Base-by-base conservation (phyloP, 2,888 invertebrate species). In the Andrena dorsata region DNA sequence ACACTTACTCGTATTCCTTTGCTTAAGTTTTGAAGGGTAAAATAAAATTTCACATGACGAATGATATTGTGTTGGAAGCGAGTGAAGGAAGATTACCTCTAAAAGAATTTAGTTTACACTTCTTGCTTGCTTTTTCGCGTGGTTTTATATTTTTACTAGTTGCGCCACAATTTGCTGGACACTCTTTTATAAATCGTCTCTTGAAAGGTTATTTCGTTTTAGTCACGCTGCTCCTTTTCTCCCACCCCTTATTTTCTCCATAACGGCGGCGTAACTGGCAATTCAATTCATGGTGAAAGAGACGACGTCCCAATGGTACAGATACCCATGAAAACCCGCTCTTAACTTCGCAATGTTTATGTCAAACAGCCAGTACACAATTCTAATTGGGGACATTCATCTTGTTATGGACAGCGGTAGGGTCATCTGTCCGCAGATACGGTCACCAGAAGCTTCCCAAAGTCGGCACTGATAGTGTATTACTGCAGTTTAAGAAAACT, bases 261-360 rank as follows among this genome's bases (percentile, higher is more conserved):
- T 53, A 66, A 75, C 72, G 76, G 73, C 60, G 41, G 10, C 41
- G 71, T 70, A 81, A 81, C 84, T 72, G 72, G 60, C 69, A 76
- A 87, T 84, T 82, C 82, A 64, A 86, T 81, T 79, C 78, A 73
- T 51, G 56, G 32, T 66, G 64, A 68, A 78, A 61, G 79, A 73
- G 70, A 32, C 58, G 56, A 58, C 76, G 28, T 65, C 35, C 63
- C 51, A 61, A 28, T 64, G 77, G 23, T 68, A 20, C 53, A 35
- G 26, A 58, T 58, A 41, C 41, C 68, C 26, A 71, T 53, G 68
- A 71, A 84, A 81, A 70, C 84, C 75, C 74, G 61, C 10, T 66
- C 71, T 74, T 74, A 81, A 79, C 79, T 76, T 75, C 53, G 53
- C 41, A 73, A 86, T 74, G 66, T 68, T 56, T 66, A 73, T 49